Conservation (phyloP, 2,888 invertebrate genomes). For the Pachliopta kotzebuea region DNA sequence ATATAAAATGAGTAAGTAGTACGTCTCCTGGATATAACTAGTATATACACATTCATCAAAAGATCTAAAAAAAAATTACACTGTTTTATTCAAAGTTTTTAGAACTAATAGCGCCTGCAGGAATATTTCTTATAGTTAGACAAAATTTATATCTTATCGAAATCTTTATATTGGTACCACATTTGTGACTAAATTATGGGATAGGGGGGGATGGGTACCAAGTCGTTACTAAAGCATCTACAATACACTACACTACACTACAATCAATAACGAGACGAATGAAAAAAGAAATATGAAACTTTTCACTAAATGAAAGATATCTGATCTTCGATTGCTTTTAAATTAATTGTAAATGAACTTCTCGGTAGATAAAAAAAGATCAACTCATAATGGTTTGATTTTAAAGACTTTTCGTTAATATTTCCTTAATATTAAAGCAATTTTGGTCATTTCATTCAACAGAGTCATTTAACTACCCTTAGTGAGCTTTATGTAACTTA, state of each 20-base stretch:
- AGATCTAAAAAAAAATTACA: no score
- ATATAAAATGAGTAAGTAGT: no score
- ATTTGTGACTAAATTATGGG: slow-evolving; percentile 27
- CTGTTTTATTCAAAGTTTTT: neutral
- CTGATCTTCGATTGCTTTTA: slow-evolving; percentile 6
- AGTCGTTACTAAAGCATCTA: slow-evolving; percentile 22
- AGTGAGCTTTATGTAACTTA: neutral
- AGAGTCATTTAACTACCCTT: neutral
- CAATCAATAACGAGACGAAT: slow-evolving; percentile 21
- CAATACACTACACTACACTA: no score
- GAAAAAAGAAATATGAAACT: slow-evolving; percentile 15
- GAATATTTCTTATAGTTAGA: neutral
- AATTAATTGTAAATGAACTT: slow-evolving; percentile 7
- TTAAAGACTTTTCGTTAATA: slow-evolving; percentile 3
- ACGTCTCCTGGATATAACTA: no score
- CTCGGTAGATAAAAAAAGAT: neutral
- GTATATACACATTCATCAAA: no score
- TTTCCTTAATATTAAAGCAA: neutral
- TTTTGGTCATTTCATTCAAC: no score
- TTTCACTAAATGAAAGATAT: neutral
- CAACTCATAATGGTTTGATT: neutral
- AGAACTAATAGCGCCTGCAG: neutral
- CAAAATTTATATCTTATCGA: slow-evolving; percentile 15
- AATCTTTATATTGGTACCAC: slow-evolving; percentile 20
- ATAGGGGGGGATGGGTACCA: slow-evolving; percentile 13